These are phyloP conservation scores for Hydriomena furcata DNA, from an alignment of 2,888 invertebrate species.

Conservation along the genomic window DNA sequence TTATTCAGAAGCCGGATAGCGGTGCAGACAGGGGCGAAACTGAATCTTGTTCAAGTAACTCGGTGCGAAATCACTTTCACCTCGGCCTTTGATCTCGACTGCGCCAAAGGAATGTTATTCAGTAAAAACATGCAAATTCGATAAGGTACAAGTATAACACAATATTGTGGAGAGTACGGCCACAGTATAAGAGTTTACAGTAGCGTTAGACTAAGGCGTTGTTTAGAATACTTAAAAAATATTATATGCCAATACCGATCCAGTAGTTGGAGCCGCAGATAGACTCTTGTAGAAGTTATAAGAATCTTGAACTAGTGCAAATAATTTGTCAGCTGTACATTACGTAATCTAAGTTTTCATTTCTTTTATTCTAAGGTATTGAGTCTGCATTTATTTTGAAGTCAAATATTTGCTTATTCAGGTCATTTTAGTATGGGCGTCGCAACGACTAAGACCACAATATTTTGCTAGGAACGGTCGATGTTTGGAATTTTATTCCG, in stretches of 20 bases:
- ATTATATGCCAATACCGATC: too few relatives aligned
- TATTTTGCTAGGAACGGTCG: slow-evolving; percentile 47
- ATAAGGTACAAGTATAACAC: slow-evolving; percentile 84
- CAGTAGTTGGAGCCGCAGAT: too few relatives aligned
- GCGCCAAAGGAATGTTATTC: slow-evolving; percentile 83
- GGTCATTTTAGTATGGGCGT: slow-evolving; percentile 34
- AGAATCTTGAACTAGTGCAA: too few relatives aligned
- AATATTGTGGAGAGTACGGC: slow-evolving; percentile 69
- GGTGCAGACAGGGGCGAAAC: slow-evolving; percentile 60
- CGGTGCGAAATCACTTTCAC: slow-evolving; percentile 83
- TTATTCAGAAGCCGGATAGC: slow-evolving; percentile 74
- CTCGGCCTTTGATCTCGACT: slow-evolving; percentile 79
- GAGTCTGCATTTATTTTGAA: too few relatives aligned
- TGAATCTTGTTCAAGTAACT: slow-evolving; percentile 82
- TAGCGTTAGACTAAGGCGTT: not conserved
- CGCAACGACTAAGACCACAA: slow-evolving; percentile 48
- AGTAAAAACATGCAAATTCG: slow-evolving; percentile 84
- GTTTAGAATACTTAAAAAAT: too few relatives aligned
- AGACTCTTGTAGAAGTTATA: too few relatives aligned
- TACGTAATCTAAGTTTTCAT: too few relatives aligned
- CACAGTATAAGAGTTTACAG: slow-evolving; percentile 12
- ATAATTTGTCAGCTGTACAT: too few relatives aligned
- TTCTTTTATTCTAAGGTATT: too few relatives aligned
- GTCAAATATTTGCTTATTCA: not conserved
- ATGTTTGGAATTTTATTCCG: slow-evolving; percentile 62